Conservation (phyloP, 2,888 invertebrate species). For the Mesorhabditis sp. region DNA sequence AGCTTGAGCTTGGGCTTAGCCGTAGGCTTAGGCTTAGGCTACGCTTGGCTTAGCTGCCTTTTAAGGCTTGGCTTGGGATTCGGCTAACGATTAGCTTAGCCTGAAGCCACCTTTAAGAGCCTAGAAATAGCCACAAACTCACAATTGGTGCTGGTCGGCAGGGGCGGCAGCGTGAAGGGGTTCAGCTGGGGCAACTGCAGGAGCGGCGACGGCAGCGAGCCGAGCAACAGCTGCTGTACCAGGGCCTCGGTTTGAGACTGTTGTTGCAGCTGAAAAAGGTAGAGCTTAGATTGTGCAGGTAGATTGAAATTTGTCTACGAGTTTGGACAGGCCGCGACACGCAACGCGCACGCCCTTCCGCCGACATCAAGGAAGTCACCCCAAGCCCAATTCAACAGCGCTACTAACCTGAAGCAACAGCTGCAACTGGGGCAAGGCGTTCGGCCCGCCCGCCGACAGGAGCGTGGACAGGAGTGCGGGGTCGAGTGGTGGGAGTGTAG, state of each 20-base stretch:
- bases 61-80: neutral
- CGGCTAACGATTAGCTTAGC: neutral
- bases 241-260: slow-evolving; percentile 6
- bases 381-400: no score
- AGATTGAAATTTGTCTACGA: no score
- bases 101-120: no score
- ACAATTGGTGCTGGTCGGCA: no score
- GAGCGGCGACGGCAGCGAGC: neutral
- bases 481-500: neutral
- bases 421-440: neutral
- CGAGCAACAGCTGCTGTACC: neutral
- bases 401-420: neutral
- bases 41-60: neutral
- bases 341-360: no score
- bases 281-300: no score
- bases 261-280: neutral
- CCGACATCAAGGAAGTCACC: no score
- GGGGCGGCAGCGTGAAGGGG: no score
- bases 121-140: no score
- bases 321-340: no score
- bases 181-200: neutral
- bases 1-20: neutral
- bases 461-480: neutral
- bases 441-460: neutral
- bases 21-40: neutral